Evolutionary conservation across 2,888 invertebrate genomes (phyloP).

Genomic region (Drosophila picticornis): DNA sequence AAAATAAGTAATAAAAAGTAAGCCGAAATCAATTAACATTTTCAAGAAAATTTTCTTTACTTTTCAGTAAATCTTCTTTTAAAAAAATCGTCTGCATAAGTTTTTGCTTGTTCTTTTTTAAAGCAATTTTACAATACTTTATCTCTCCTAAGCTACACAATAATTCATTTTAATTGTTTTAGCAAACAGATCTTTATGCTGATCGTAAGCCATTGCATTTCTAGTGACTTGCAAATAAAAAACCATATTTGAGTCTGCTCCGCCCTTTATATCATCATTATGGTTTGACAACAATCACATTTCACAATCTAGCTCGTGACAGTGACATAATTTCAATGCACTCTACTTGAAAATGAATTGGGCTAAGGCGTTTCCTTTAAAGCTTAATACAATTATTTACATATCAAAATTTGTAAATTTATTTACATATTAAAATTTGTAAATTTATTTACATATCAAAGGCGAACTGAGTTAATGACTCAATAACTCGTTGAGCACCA

Average conservation of each 20-base stretch:
- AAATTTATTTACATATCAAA: neutral
- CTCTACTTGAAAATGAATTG: neutral
- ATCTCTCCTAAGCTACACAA: neutral
- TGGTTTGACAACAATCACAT: neutral
- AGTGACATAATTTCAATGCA: slow-evolving; percentile 23
- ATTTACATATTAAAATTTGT: neutral
- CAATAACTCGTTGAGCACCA: neutral
- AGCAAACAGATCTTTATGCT: slow-evolving; percentile 12
- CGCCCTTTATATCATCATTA: slow-evolving; percentile 7
- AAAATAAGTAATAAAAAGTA: neutral
- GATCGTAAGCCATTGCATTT: slow-evolving; percentile 19
- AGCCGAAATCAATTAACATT: neutral
- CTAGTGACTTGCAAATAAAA: slow-evolving; percentile 15
- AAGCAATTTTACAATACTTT: neutral
- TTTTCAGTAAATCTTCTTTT: neutral
- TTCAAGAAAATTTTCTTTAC: neutral
- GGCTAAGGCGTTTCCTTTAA: neutral
- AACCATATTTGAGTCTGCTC: neutral
- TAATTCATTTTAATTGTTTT: neutral
- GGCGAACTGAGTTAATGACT: neutral
- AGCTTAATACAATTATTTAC: no score
- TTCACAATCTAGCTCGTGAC: slow-evolving; percentile 22
- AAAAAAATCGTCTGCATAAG: no score
- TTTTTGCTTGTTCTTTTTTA: no score
- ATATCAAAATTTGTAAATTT: neutral